Evolutionary conservation across 2,888 invertebrate genomes (phyloP), one percentile per base, ranked within the genome.

Genomic region (Agrenia bidenticulata): DNA sequence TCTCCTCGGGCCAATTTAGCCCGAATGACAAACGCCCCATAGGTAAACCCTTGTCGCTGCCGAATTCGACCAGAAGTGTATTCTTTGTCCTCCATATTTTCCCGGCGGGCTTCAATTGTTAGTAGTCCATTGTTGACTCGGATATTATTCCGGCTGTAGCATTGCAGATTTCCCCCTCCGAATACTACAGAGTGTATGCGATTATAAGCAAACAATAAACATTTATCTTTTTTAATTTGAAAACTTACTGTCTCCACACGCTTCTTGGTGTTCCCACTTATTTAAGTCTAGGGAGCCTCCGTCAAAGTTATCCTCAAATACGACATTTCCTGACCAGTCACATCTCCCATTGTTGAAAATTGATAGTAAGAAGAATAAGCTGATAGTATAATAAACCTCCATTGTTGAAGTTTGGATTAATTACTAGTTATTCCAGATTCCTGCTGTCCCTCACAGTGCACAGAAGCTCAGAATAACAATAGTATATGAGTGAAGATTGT

Each of bases 201-300:
- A 11, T 45, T 17, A 15, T 32, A 32, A 45, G 15, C 5, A 45
- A 17, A 5, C 5, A 45, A 11, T 45, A 45, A 45, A 45, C 2
- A 45, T 11, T 15, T 17, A 45, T 15, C 5, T 11, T 45, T 9
- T 9, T 45, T 9, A 45, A 32, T 7, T 32, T 11, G 5, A 32
- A 19, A 5, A 45, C 45, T 45, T 68, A 74, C 74, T 61, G 45
- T 58, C 70, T 42, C 68, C 64, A 59, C 74, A 73, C n/a, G 70
- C 73, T 49, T 72, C 69, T 61, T 76, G 73, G 37, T 74, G 73
- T 5, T 69, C 65, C 75, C 75, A 76, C 61, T 76, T 76, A 41
- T 45, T 70, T 15, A 70, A 42, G 53, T 76, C 72, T n/a, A 76
- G 55, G 7, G 72, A 68, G 50, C 50, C 64, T 23, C 75, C 75